Evolutionary conservation across 2,797 vertebrate species (phyloP), one percentile per base, ranked within the genome.

Genomic region (Australoheros facetus): DNA sequence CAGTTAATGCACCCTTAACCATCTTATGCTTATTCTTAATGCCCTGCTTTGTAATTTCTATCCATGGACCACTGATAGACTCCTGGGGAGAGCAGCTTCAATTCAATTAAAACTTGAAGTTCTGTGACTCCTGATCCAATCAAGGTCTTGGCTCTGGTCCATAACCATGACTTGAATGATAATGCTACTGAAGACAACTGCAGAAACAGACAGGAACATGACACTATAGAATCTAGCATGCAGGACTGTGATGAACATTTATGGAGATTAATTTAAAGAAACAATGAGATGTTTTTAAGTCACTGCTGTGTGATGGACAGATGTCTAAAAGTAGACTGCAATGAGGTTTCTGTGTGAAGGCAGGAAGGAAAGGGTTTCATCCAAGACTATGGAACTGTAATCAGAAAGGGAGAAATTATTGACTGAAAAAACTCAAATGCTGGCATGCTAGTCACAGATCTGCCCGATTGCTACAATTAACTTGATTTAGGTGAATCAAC

Each of bases 31-130:
- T 85, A 88, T 82, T 87, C 85, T 79, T 84, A 87, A 84, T 85
- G 82, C 81, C 30, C 86, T 83, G 79, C 83, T 89, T 85, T 62
- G 80, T 83, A 79, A 85, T 91, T 87, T 72, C 78, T 59, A 80
- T 75, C 85, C 85, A 87, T 0, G 42, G 82, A 73, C 86, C 71
- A 12, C 45, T 86, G 71, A 62, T 53, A 62, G 85, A 79, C 89
- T 88, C 88, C 79, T 32, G 73, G 85, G 85, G 79, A 90, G 81
- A 84, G 66, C 4, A 2, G 79, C 78, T 87, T 87, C 91, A 88
- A 91, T 93, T 92, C 91, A 93, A 92, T 93, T 92, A 92, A 90
- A 87, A 82, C 79, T 86, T 79, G 79, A 91, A 91, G 84, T 91
- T 90, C 53, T 62, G 84, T 83, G 88, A 91, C 82, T 90, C 83